Conservation (phyloP, 2,888 invertebrate species). For the Sabatieria punctata region DNA sequence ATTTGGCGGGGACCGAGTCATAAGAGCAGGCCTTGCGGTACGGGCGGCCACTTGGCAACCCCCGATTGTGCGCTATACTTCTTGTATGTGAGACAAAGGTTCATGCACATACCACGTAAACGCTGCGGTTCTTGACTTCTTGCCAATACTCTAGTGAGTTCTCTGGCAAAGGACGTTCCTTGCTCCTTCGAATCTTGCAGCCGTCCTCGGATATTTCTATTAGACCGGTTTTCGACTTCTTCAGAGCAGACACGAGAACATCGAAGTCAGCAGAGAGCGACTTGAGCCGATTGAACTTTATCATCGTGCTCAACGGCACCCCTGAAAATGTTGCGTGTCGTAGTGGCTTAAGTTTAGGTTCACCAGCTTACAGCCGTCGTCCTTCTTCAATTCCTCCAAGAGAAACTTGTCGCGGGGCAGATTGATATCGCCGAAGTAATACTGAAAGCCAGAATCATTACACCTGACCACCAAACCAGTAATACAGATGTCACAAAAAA, state of each 20-base stretch:
- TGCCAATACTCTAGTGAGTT: slow-evolving; percentile 64
- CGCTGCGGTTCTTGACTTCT: slow-evolving; percentile 53
- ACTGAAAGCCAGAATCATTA: slow-evolving; percentile 38
- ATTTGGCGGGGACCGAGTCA: no score
- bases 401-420: slow-evolving; percentile 79
- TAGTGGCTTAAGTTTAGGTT: no score
- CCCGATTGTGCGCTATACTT: no score
- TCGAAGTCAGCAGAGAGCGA: slow-evolving; percentile 48
- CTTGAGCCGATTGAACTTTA: slow-evolving; percentile 67
- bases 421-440: slow-evolving; percentile 74
- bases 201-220: slow-evolving; percentile 48
- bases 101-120: slow-evolving; percentile 47
- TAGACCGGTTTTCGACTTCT: slow-evolving; percentile 53
- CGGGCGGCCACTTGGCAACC: no score
- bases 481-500: neutral
- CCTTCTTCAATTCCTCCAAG: slow-evolving; percentile 60
- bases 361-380: slow-evolving; percentile 47
- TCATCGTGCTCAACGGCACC: slow-evolving; percentile 63
- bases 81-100: neutral
- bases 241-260: slow-evolving; percentile 54
- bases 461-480: neutral
- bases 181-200: slow-evolving; percentile 54
- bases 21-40: no score
- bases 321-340: slow-evolving; percentile 41
- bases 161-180: slow-evolving; percentile 59